Evolutionary conservation across 2,888 invertebrate genomes (phyloP).

Genomic region (Diarsia dahlii): DNA sequence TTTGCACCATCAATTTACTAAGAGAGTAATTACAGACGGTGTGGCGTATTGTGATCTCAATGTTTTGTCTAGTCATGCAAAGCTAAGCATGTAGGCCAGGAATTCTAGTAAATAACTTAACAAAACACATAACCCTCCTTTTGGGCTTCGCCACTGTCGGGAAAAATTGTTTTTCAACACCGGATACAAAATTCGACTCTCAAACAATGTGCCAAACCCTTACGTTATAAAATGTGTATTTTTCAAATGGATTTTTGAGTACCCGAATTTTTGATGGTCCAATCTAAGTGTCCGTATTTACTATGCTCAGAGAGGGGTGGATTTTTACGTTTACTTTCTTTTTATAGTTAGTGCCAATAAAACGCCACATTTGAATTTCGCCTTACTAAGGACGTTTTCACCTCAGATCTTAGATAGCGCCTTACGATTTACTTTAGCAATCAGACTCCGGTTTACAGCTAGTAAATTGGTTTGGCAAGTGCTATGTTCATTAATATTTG

Average conservation of each 20-base stretch:
- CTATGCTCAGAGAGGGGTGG: conserved; percentile 78
- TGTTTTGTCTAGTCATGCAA: background rate
- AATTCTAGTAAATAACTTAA: background rate
- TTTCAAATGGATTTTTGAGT: conserved; percentile 91
- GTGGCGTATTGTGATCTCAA: background rate
- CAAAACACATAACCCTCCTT: background rate
- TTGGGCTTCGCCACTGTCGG: no score
- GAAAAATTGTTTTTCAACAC: background rate
- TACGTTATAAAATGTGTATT: conserved; percentile 84
- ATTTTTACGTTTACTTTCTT: conserved; percentile 84
- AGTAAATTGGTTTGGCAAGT: conserved; percentile 50
- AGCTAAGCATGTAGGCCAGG: background rate
- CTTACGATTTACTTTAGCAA: conserved; percentile 67
- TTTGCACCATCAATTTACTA: background rate
- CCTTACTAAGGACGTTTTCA: conserved; percentile 69
- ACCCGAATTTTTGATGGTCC: conserved; percentile 88
- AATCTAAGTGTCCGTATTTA: conserved; percentile 89
- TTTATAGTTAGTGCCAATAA: conserved; percentile 86
- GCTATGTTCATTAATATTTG: conserved; percentile 50
- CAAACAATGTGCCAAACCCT: conserved; percentile 46
- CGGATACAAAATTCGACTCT: background rate
- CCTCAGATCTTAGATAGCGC: conserved; percentile 59
- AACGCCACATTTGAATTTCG: conserved; percentile 84
- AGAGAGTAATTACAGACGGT: background rate
- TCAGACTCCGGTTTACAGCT: conserved; percentile 37